Evolutionary conservation across 2,888 invertebrate genomes (phyloP).

Genomic region (Trissoscelio sp.): DNA sequence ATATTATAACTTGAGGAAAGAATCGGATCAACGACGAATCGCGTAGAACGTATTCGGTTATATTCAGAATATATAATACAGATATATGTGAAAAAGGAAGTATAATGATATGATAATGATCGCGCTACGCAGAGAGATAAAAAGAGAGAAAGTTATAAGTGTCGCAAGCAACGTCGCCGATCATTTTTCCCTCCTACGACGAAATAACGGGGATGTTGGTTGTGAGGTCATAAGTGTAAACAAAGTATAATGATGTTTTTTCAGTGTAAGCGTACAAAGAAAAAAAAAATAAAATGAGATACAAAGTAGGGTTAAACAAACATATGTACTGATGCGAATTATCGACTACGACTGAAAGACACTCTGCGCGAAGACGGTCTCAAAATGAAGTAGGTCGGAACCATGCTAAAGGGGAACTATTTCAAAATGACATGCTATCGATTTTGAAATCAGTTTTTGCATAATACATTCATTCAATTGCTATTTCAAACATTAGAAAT

Average conservation of each 20-base stretch:
- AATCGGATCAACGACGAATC: slow-evolving; percentile 71
- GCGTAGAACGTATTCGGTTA: slow-evolving; percentile 70
- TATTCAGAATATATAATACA: slow-evolving; percentile 68
- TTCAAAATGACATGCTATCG: too few relatives aligned
- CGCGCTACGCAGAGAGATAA: slow-evolving; percentile 51
- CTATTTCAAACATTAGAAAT: too few relatives aligned
- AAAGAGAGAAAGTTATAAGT: slow-evolving; percentile 56
- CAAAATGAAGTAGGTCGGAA: slow-evolving; percentile 10
- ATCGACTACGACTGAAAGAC: slow-evolving; percentile 60
- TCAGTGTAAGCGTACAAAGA: slow-evolving; percentile 68
- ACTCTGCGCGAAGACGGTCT: slow-evolving; percentile 41
- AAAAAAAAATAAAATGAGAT: slow-evolving; percentile 65
- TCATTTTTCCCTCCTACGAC: slow-evolving; percentile 47
- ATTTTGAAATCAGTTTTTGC: too few relatives aligned
- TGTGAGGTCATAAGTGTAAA: slow-evolving; percentile 45
- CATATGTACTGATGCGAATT: slow-evolving; percentile 66
- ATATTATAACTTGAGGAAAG: slow-evolving; percentile 75
- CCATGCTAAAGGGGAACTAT: slow-evolving; percentile 9
- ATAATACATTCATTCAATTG: too few relatives aligned
- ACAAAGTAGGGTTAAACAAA: slow-evolving; percentile 64
- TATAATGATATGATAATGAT: slow-evolving; percentile 59
- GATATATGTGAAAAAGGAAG: slow-evolving; percentile 67
- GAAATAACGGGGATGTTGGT: slow-evolving; percentile 56
- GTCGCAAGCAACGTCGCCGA: slow-evolving; percentile 53
- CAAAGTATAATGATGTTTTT: slow-evolving; percentile 67